Conservation (phyloP, 2,888 invertebrate species). For the Meloe dianella region DNA sequence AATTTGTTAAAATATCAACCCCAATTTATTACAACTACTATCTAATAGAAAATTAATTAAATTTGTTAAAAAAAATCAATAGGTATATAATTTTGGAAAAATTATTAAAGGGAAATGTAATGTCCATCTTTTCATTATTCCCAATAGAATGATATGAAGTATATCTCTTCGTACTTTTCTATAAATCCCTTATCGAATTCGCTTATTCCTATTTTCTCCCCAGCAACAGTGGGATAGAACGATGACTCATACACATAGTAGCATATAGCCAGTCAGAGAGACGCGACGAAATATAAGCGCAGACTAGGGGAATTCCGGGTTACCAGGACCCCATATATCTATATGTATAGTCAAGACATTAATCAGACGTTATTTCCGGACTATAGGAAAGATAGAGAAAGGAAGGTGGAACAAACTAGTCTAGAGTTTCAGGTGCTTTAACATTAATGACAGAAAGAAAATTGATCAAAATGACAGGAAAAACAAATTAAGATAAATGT, state of each 20-base stretch:
- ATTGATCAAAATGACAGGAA: neutral
- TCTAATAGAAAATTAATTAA: neutral
- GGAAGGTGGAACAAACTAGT: neutral
- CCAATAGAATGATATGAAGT: conserved; percentile 23
- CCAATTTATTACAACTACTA: neutral
- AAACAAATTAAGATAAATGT: neutral
- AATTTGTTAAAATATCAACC: neutral
- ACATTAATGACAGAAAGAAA: neutral
- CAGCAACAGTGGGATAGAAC: conserved; percentile 32
- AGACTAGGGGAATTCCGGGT: conserved; percentile 32
- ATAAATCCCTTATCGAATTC: conserved; percentile 19
- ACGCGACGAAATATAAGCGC: conserved; percentile 11
- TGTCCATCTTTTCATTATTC: neutral
- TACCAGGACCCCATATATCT: conserved; percentile 18
- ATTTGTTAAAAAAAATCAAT: neutral
- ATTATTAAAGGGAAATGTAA: neutral
- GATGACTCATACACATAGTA: conserved; percentile 25
- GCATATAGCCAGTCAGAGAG: neutral
- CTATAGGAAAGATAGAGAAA: neutral
- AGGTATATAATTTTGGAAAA: neutral
- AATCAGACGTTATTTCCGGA: conserved; percentile 20
- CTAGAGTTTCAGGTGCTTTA: neutral
- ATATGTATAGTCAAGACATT: conserved; percentile 14
- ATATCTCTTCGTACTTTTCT: conserved; percentile 24
- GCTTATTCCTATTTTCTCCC: conserved; percentile 27